Percentiles rank a stretch among this genome's conserved stretches.
phyloP scores from a whole-genome alignment of 2,888 invertebrate genomes.

The Drosophila rellima region DNA sequence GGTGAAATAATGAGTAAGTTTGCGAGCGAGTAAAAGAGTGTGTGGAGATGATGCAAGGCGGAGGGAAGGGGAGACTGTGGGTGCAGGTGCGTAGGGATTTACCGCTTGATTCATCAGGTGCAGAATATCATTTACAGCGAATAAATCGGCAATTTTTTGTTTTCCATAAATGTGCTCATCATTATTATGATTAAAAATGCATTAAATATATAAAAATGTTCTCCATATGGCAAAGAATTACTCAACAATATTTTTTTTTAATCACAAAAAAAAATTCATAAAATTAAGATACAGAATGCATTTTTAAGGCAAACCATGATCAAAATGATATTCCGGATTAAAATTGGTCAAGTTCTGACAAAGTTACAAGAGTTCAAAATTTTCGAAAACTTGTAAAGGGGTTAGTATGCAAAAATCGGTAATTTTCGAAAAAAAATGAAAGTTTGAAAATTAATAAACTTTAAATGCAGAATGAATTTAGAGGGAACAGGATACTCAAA shows the following conservation, averaged over 20 bases:
- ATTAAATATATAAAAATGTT: conserved; percentile 4
- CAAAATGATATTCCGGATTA: too few species aligned
- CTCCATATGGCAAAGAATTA: conserved; percentile 1
- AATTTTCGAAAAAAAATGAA: too few species aligned
- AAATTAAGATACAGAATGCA: too few species aligned
- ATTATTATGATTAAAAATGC: conserved; percentile 16
- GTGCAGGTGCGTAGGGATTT: conserved; percentile 42
- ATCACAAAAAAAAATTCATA: too few species aligned
- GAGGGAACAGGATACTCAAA: too few species aligned
- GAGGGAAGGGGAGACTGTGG: not conserved
- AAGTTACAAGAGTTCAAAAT: too few species aligned
- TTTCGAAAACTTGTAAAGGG: too few species aligned
- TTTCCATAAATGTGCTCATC: conserved; percentile 5
- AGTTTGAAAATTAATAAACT: too few species aligned
- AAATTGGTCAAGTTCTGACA: too few species aligned
- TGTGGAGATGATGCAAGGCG: not conserved
- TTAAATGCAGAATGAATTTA: too few species aligned
- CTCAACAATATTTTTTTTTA: conserved; percentile 7
- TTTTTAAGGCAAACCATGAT: too few species aligned
- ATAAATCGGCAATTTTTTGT: conserved; percentile 2
- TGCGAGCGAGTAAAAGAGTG: conserved; percentile 5
- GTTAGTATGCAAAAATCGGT: too few species aligned
- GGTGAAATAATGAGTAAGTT: conserved; percentile 35
- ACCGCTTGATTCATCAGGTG: conserved; percentile 35
- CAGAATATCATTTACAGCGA: not conserved